These are phyloP conservation scores for human DNA, from an alignment of 2,113 vertebrate genomes.

Conservation along the genomic window GRCh38 chrX:147719501-147720000, in stretches of 20 bases:
- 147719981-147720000: not conserved
- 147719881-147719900: not conserved
- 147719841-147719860: not conserved
- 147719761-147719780: not conserved
- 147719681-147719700: not conserved
- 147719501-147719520: not conserved
- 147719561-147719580: not conserved
- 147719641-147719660: not conserved
- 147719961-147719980: not conserved
- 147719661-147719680: not conserved
- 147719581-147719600: not conserved
- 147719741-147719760: not conserved
- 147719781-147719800: slow-evolving; percentile 15
- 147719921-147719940: not conserved
- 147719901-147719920: not conserved
- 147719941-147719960: not conserved
- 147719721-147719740: not conserved
- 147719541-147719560: not conserved
- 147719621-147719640: not conserved
- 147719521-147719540: not conserved
- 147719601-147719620: not conserved
- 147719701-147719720: not conserved
- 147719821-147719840: not conserved
- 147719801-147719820: not conserved
- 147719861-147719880: not conserved